Conservation (phyloP, 2,888 invertebrate species). For the Steinernema carpocapsae region DNA sequence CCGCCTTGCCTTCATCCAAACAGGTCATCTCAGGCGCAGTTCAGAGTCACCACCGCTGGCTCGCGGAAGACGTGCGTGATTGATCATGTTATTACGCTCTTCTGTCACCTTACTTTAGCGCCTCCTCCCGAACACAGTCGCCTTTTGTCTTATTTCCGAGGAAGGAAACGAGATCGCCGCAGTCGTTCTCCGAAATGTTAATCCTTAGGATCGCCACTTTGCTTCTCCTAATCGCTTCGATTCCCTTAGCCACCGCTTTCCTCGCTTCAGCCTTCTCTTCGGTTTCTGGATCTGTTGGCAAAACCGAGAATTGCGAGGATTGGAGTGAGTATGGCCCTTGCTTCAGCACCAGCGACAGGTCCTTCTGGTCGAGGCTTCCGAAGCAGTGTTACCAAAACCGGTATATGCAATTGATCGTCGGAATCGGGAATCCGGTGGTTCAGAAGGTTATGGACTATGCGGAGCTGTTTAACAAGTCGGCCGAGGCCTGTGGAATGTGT, state of each 20-base stretch:
- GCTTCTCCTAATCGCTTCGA: neutral
- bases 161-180: neutral
- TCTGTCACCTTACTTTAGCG: neutral
- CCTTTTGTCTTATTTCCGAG: conserved; percentile 10
- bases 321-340: conserved; percentile 64
- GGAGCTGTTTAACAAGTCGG: conserved; percentile 63
- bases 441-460: conserved; percentile 65
- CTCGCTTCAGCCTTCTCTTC: conserved; percentile 63
- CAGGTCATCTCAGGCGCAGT: conserved; percentile 6
- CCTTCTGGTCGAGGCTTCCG: conserved; percentile 60
- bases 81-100: conserved; percentile 25
- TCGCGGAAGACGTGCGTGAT: conserved; percentile 19
- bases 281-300: conserved; percentile 53
- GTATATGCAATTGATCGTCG: conserved; percentile 63
- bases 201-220: conserved; percentile 9
- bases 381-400: conserved; percentile 61
- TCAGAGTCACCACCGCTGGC: no score
- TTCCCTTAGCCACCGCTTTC: conserved; percentile 44
- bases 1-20: neutral
- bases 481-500: conserved; percentile 64
- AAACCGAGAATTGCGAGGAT: conserved; percentile 59
- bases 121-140: neutral
- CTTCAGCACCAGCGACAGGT: conserved; percentile 61
- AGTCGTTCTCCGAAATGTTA: neutral
- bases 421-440: conserved; percentile 62